Base-by-base conservation (phyloP, 53 echinoderm and acorn worm genomes). In the Crossaster papposus region DNA sequence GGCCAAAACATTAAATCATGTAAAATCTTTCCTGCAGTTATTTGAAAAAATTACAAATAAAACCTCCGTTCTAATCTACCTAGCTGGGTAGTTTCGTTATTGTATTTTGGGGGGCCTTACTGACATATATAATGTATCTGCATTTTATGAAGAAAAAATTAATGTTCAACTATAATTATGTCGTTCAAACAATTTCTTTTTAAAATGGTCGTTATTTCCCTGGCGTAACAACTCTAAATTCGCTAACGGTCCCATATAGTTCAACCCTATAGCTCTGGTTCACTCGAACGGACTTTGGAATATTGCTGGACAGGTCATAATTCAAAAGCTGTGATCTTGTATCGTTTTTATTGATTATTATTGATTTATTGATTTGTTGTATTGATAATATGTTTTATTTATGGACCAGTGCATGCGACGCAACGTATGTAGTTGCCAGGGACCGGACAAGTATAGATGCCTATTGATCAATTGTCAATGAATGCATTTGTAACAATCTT, bases 271-370 rank as follows among this genome's bases (percentile, higher is more conserved):
- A n/a, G n/a, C n/a, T n/a, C n/a, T n/a, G n/a, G n/a, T n/a, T n/a
- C n/a, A 74, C 13, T 14, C 36, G 44, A 44, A 7, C 44, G 75
- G 75, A 74, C 75, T 74, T 74, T 74, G 75, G 17, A 74, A 33
- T 11, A 4, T 24, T 35, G 9, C 23, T 15, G 36, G 31, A 20
- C 17, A 58, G 34, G 34, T 36, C 28, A 74, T 35, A 74, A 14
- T 35, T 74, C 36, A 33, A 33, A 74, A 74, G 36, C 34, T 33
- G 28, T 10, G 36, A 15, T 35, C 75, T 35, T 74, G 3, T 74
- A 74, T 74, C 36, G 35, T 36, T 74, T 5, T 74, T 74, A 74
- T 36, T 34, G 36, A 36, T 74, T 2, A 74, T 36, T 30, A 20
- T 17, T 35, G 9, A n/a, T n/a, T n/a, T n/a, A n/a, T n/a, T n/a